Evolutionary conservation across 2,888 invertebrate species (phyloP), one percentile per base, ranked within the genome.

Genomic region (Dioctria rufipes): DNA sequence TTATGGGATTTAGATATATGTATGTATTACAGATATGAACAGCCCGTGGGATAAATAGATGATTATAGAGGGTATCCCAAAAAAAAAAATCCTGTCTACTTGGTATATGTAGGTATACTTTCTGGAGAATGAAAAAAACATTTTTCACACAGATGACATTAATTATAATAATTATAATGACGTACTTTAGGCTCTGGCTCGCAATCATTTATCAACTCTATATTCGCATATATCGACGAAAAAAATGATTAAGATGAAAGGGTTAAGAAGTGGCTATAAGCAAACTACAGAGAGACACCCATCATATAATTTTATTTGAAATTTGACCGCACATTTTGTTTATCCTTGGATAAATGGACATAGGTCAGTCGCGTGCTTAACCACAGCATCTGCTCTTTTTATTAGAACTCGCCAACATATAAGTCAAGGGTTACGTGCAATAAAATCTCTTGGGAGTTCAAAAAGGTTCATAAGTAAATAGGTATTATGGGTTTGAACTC

Each of bases 281-380:
- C 8, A 67, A 67, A 67, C 67, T 25, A 8, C 37, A 46, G 8
- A 25, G 25, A 25, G 25, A 25, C 25, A 25, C 25, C 49, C 37
- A 67, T 67, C 43, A 2, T 25, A 67, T 46, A 67, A 49, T 67
- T 67, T 46, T 67, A 67, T 25, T 67, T 67, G 67, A 67, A 43
- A 49, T 25, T 46, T 67, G 13, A 8, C 40, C 65, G 65, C 25
- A 25, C 25, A 25, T 25, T 25, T 25, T 25, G 25, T 25, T 25
- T 25, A 25, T 25, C 25, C 25, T 65, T 65, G 25, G 25, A 43
- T 5, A 25, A n/a, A 13, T 67, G 67, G 67, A 67, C 67, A 67
- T 49, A 67, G 67, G 67, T 67, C 67, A 67, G 67, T 46, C 67
- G 67, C 67, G 67, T 67, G 67, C 46, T 67, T 67, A 46, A 67